Base-by-base conservation (phyloP, 2,888 invertebrate species). In the Temnothorax rugatulus region DNA sequence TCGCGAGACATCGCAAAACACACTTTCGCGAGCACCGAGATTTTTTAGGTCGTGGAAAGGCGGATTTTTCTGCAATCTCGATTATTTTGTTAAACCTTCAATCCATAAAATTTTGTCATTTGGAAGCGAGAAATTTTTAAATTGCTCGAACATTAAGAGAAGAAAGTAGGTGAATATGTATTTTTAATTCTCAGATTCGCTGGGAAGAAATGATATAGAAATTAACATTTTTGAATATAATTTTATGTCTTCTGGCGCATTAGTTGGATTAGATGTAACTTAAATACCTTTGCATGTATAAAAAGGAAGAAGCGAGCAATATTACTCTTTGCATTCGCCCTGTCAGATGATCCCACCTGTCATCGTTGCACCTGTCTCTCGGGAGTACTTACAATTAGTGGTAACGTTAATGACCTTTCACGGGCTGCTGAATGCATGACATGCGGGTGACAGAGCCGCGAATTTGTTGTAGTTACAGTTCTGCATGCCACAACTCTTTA, bases 401-500 rank as follows among this genome's bases (percentile, higher is more conserved):
- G 63, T 69, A 63, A 89, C 90, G 89, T 86, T 92, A 92, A 92
- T 92, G 91, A 92, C 91, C 91, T 91, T 92, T 90, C 89, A 90
- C 87, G 89, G 90, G 84, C 87, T 89, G 89, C 89, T 92, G 90
- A 86, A 74, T 76, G 86, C 84, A 76, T 84, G 89, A 88, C 87
- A 90, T 90, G 89, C 87, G 91, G 89, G 88, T 85, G 88, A 76
- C 63, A 84, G 87, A 86, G 83, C 81, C 81, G 83, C 81, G 74
- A 88, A 76, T 88, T 81, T 83, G 21, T 63, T 34, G 34, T 4
- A 64, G 29, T 76, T 57, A 34, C 34, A 34, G 0, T 83, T 76
- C 18, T 81, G 64, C 61, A 29, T 47, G 52, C 44, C 61, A 63
- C 73, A 68, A 85, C 18, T 66, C 64, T 66, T 9, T 44, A 18